Base-by-base conservation (phyloP, 2,888 invertebrate genomes). In the Lissocephala sabroskyi region DNA sequence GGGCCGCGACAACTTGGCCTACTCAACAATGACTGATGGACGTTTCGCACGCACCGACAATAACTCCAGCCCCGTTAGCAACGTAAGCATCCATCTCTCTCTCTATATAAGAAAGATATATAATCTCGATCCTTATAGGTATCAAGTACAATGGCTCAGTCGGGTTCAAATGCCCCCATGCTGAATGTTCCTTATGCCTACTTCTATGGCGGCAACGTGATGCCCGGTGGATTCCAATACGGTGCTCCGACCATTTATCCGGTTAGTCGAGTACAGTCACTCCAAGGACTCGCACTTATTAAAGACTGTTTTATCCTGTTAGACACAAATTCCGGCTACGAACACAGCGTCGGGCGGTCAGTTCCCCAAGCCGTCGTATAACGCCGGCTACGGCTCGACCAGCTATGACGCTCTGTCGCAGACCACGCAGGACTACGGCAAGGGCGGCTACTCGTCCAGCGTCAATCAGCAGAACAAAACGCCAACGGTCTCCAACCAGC, bases 1-100 rank as follows among this genome's bases (percentile, higher is more conserved):
- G 50, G 90, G 90, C 49, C 82, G 85, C 41, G 91, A 90, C 77
- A 88, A 89, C 59, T 85, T 90, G 59, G 88, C 90, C 49, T 91
- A 90, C 85, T 89, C 90, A 68, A 86, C 86, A 79, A 89, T 91
- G 86, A 89, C 89, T 75, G 91, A 91, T 83, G 90, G 88, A 53
- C 86, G 91, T 77, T 91, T 89, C 82, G 86, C 90, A 56, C 87
- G 91, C 79, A 89, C 91, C 65, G 92, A 92, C 84, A 92, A 91
- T 86, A 92, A 92, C 82, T 91, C 92, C 70, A 92, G 92, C 61
- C 92, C 93, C 39, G 85, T 85, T 71, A 84, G 84, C 65, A 85
- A 85, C 78, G 84, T 84, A 62, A 76, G 82, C 4, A 32, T 9
- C 0, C 26, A 17, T 2, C 3, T 13, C 13, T 11, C 33, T 37